A percentile compares a stretch with the other conserved stretches of the same genome.
These are phyloP conservation scores for Strix uralensis DNA, from an alignment of 2,113 vertebrate genomes.

Conservation along the genomic window DNA sequence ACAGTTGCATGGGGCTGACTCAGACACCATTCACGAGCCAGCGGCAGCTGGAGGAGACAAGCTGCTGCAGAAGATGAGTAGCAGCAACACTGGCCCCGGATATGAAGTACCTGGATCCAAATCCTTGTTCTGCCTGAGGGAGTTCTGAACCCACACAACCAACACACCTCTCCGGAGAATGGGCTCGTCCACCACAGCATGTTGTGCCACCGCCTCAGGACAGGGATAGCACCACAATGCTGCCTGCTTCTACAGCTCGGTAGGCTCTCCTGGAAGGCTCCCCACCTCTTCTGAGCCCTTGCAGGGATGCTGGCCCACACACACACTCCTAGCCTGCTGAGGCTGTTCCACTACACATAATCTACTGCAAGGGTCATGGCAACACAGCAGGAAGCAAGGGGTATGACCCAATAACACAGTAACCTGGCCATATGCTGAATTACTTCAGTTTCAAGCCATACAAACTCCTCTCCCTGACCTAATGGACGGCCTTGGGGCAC, in stretches of 20 bases:
- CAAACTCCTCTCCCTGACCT: neutral
- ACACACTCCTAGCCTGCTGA: neutral
- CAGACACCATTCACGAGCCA: neutral
- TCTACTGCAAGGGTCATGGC: neutral
- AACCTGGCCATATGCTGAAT: neutral
- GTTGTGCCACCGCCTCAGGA: rapidly evolving
- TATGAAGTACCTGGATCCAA: neutral
- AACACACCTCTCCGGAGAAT: neutral
- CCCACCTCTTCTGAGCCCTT: rapidly evolving
- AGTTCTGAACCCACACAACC: neutral
- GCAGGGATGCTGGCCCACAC: neutral
- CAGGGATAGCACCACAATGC: rapidly evolving
- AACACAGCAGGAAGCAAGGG: neutral
- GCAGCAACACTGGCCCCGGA: neutral
- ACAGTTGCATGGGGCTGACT: neutral
- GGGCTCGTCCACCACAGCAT: rapidly evolving
- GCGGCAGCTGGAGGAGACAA: neutral
- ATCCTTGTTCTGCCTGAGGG: neutral
- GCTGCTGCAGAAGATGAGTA: neutral
- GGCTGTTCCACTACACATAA: neutral
- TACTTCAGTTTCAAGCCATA: neutral
- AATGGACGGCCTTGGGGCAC: rapidly evolving
- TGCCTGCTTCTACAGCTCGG: neutral
- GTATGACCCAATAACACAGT: neutral
- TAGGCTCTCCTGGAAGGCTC: neutral